Evolutionary conservation across 2,888 invertebrate species (phyloP), one percentile per base, ranked within the genome.

Genomic region (Chelonus formosanus): DNA sequence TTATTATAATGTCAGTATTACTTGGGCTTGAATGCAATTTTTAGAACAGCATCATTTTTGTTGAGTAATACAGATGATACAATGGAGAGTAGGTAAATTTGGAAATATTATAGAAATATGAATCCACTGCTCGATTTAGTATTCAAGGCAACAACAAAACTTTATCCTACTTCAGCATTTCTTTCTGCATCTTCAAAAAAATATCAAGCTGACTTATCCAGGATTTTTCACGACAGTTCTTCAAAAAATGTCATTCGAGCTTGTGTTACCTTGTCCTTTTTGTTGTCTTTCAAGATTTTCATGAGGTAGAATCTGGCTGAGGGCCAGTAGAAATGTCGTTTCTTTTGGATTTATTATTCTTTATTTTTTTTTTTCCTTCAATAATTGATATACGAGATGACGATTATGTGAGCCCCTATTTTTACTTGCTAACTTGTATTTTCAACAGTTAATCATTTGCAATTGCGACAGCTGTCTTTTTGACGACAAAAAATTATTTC

Each of bases 281-380:
- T 71, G 71, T 71, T 73, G 72, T 77, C 77, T 76, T 71, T 74
- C 76, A 78, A 78, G 76, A 75, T 77, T 79, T 78, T 78, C 77
- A 79, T 78, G 78, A 78, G 76, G 75, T 75, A 73, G 77, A 75
- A 78, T 78, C 77, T 79, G 78, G 78, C 78, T 72, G 72, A 67
- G 70, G 77, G 76, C 78, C 77, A 78, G 73, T 76, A 74, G 74
- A 74, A 77, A 78, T 76, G 74, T 75, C 73, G 40, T 40, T 40
- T 40, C 34, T 8, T 31, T 8, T 31, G 32, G 3, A 32, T 48
- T n/a, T 5, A 69, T 72, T 73, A 72, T 69, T 72, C 72, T 71
- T 71, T 63, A 48, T 65, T 67, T 47, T 47, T 50, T 60, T 64
- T 50, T 57, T 54, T 20, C 56, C 47, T 47, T 32, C 67, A 4